These are phyloP conservation scores for Drosophila siamana DNA, from an alignment of 2,888 invertebrate genomes.

Conservation along the genomic window DNA sequence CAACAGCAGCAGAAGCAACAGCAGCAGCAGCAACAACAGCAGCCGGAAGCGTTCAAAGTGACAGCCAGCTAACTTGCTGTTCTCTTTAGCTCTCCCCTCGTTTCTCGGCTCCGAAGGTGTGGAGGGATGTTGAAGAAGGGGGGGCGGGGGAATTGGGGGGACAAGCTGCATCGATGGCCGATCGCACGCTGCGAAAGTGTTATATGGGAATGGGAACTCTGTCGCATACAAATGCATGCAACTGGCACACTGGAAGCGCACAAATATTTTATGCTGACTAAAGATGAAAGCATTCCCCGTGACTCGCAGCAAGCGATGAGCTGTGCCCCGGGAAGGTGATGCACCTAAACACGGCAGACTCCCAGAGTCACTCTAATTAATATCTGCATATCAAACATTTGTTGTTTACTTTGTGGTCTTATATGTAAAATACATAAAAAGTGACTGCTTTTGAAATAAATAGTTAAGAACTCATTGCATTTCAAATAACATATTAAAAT, in stretches of 20 bases:
- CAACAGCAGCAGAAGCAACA: constrained; percentile 41
- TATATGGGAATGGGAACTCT: constrained; percentile 42
- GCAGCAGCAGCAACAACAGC: constrained; percentile 63
- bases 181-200: constrained; percentile 62
- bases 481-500: too few relatives aligned
- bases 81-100: background rate
- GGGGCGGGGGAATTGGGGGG: background rate
- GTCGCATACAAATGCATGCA: constrained; percentile 37
- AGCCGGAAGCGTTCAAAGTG: constrained; percentile 54
- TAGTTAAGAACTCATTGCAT: too few relatives aligned
- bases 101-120: background rate
- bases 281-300: constrained; percentile 12
- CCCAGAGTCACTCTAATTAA: too few relatives aligned
- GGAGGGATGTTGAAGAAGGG: background rate
- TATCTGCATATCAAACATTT: too few relatives aligned
- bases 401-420: too few relatives aligned
- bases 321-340: background rate
- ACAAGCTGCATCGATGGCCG: constrained; percentile 42
- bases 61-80: constrained; percentile 34
- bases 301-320: constrained; percentile 14
- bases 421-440: too few relatives aligned
- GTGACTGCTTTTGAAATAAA: too few relatives aligned
- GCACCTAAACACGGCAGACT: too few relatives aligned
- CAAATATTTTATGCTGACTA: constrained; percentile 32
- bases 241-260: constrained; percentile 41